These are phyloP conservation scores for Eristalinus sepulchralis DNA, from an alignment of 2,888 invertebrate genomes.

Conservation along the genomic window DNA sequence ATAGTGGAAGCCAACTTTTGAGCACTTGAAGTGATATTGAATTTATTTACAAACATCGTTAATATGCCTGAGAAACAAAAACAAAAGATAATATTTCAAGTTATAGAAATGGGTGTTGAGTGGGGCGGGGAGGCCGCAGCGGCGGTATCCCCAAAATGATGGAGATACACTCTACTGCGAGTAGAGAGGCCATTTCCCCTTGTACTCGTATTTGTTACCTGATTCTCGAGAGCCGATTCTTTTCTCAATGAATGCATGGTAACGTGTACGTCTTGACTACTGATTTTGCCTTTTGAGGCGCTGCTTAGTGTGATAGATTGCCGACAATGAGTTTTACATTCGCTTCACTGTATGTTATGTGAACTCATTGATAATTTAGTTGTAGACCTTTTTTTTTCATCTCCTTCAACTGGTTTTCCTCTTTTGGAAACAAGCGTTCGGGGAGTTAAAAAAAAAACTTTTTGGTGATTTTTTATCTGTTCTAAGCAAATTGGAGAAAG, in stretches of 20 bases:
- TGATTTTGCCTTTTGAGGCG: not conserved
- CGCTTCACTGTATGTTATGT: not conserved
- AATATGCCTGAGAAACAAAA: constrained; percentile 58
- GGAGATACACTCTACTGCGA: not conserved
- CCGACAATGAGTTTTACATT: not conserved
- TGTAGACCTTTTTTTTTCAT: not conserved
- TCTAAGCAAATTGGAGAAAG: too few relatives aligned
- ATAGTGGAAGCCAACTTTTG: constrained; percentile 42
- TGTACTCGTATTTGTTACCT: not conserved
- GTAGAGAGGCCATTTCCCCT: not conserved
- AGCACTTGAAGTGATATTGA: constrained; percentile 40
- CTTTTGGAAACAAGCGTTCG: not conserved
- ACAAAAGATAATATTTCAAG: constrained; percentile 49
- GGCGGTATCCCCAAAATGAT: constrained; percentile 1
- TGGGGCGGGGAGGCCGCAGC: not conserved
- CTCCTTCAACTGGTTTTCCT: not conserved
- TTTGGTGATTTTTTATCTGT: too few relatives aligned
- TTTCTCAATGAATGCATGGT: not conserved
- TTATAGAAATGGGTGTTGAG: constrained; percentile 1
- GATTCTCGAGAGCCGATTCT: not conserved
- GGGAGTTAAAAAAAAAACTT: too few relatives aligned
- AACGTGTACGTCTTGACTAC: not conserved
- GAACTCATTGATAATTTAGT: not conserved
- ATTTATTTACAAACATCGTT: constrained; percentile 55
- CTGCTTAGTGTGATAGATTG: constrained; percentile 9